Evolutionary conservation across 2,888 invertebrate species (phyloP), one percentile per base, ranked within the genome.

Genomic region (Pterostichus niger): DNA sequence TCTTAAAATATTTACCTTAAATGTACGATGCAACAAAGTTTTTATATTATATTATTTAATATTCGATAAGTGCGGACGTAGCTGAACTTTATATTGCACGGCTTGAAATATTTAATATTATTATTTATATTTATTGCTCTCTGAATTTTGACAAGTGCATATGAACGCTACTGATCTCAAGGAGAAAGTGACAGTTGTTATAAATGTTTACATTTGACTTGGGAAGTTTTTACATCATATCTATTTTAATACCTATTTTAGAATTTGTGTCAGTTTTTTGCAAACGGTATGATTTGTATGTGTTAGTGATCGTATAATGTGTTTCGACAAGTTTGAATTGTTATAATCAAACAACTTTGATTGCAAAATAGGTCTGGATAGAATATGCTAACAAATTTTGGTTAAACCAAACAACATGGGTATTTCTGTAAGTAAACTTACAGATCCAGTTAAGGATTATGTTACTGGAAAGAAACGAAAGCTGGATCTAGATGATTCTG

Each of bases 381-480:
- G 56, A 61, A 59, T 75, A 44, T 61, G 40, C 13, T 71, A 61
- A 13, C 5, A 49, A 75, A 35, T 76, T 49, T 52, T 52, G 35
- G 49, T 33, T 68, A 64, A 73, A 11, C 92, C 40, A 40, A 11
- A 92, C 35, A 35, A 35, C 40, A 40, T 92, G 92, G 92, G 92
- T 77, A 89, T 89, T 81, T 87, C 89, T 84, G 86, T 91, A 76
- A 89, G 89, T 79, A 87, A 88, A 81, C 86, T 88, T 49, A 85
- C 86, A 83, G 89, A 90, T 11, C 87, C 90, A 7, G 89, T 92
- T 46, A 89, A 89, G 15, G 88, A 89, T 56, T 89, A 91, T 84
- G 89, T 92, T 75, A 88, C 88, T 59, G 90, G 92, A 6, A 89
- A 91, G 76, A 92, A 93, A 84, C 90, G 93, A 83, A 93, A 93